phyloP scores from a whole-genome alignment of 2,888 invertebrate species.

The Drosophila dives region DNA sequence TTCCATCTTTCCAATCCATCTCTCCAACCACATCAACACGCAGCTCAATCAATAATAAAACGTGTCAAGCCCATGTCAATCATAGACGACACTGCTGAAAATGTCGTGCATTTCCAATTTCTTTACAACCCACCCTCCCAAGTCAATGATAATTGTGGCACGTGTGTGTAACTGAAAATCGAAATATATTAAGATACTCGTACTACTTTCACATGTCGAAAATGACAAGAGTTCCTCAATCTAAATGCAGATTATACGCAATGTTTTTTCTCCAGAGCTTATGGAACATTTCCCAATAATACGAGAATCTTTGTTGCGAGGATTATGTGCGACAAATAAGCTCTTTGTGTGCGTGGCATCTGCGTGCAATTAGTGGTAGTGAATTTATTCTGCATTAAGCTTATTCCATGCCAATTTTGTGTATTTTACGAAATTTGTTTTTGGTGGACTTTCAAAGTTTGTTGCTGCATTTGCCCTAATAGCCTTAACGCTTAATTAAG shows the following conservation, averaged over 20 bases:
- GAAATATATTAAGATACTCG: conserved; percentile 4
- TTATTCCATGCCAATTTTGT: conserved; percentile 34
- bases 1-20: not conserved
- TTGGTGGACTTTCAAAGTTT: conserved; percentile 20
- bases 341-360: conserved; percentile 14
- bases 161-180: not conserved
- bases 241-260: conserved; percentile 44
- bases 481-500: conserved; percentile 53
- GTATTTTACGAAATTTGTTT: conserved; percentile 20
- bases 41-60: conserved; percentile 48
- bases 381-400: conserved; percentile 58
- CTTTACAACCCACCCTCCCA: not conserved
- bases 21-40: not conserved
- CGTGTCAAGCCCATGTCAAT: conserved; percentile 49
- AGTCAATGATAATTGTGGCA: conserved; percentile 32
- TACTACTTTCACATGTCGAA: conserved; percentile 24
- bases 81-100: conserved; percentile 17
- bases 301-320: conserved; percentile 16
- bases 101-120: conserved; percentile 33
- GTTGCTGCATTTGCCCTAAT: conserved; percentile 31
- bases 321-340: conserved; percentile 30
- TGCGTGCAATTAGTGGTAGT: conserved; percentile 60
- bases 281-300: conserved; percentile 14
- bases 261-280: conserved; percentile 31
- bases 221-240: conserved; percentile 55